phyloP scores from a whole-genome alignment of 2,113 vertebrate genomes.

The Mesembrinibis cayennensis region DNA sequence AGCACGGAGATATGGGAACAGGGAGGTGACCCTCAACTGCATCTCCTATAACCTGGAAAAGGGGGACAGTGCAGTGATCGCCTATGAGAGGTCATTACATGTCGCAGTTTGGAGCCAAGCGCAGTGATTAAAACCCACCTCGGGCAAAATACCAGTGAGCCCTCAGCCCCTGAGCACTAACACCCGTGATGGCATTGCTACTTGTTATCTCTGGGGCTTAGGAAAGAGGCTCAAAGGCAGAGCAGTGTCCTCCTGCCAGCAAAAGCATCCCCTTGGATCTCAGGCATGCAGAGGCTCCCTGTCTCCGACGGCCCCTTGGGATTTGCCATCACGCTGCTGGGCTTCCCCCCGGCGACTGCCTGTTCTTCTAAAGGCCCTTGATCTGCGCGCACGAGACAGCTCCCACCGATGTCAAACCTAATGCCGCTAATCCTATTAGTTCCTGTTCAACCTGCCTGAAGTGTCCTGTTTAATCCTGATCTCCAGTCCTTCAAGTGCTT shows the following conservation, averaged over 20 bases:
- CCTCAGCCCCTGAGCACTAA: background rate
- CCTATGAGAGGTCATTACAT: too few species aligned
- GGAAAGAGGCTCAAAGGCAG: background rate
- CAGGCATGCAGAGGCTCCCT: background rate
- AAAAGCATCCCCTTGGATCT: background rate
- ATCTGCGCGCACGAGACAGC: fast-evolving
- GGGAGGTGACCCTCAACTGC: background rate
- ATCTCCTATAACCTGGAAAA: background rate
- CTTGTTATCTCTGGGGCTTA: fast-evolving
- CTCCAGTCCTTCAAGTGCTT: background rate
- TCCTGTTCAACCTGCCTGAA: background rate
- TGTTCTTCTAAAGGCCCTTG: background rate
- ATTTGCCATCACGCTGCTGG: background rate
- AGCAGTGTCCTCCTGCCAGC: fast-evolving
- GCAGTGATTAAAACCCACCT: background rate
- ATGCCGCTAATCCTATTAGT: background rate
- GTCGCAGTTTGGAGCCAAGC: fast-evolving
- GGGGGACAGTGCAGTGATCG: fast-evolving
- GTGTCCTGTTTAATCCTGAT: background rate
- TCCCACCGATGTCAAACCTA: background rate
- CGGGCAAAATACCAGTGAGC: background rate
- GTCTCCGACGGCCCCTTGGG: fast-evolving
- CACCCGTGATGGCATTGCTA: fast-evolving
- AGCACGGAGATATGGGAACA: fast-evolving
- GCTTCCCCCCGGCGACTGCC: background rate